Evolutionary conservation across 2,888 invertebrate species (phyloP), one percentile per base, ranked within the genome.

Genomic region (Amphipyra berbera): DNA sequence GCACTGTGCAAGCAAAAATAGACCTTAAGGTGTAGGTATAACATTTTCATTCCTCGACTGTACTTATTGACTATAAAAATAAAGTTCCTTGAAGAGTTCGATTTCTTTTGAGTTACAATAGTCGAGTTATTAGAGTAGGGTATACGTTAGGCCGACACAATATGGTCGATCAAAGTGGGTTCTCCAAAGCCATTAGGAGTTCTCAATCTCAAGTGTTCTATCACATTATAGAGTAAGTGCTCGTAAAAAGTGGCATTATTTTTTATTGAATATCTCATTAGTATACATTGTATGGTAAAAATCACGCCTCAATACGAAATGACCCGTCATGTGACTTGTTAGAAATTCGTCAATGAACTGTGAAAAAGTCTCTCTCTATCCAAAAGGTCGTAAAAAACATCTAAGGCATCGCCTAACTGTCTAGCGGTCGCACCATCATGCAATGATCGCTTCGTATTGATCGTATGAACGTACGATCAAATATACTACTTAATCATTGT

Each of bases 251-350:
- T 42, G 9, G 10, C 10, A 14, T 55, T 52, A 42, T 48, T 68
- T 68, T 73, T 73, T 73, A 69, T 61, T 53, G 47, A 21, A 46
- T 41, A 49, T 38, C 45, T 73, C 59, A 65, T 68, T 72, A 68
- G 5, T 10, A n/a, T n/a, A 38, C 10, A 38, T n/a, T 38, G 38
- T 2, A n/a, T 38, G 30, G 6, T 7, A 30, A 4, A 38, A 38
- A 38, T 38, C 38, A 21, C 0, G n/a, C 1, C n/a, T 6, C 38
- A 21, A n/a, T n/a, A 38, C 21, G 3, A 38, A 5, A 4, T 12
- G n/a, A 38, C n/a, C 38, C 12, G 2, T 21, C n/a, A n/a, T n/a
- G 4, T n/a, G 38, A 21, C 3, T 21, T 4, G 38, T 10, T n/a
- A 38, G 38, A 38, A 38, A 38, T 10, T 38, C 4, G 38, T 12